These are phyloP conservation scores for Peromyscus attwateri DNA, from an alignment of 2,797 vertebrate species.

Conservation along the genomic window DNA sequence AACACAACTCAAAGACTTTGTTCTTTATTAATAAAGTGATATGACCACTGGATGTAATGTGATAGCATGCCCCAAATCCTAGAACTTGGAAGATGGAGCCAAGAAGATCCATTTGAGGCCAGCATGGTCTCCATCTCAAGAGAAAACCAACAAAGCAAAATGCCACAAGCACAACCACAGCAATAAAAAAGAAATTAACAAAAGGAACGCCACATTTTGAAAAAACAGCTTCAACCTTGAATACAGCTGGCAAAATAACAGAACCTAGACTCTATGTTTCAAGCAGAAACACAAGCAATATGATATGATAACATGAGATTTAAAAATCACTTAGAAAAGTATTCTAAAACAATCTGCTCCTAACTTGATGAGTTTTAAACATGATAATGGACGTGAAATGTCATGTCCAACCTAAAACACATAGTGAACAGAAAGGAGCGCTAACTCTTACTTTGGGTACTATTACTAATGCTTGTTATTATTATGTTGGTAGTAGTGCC, in stretches of 20 bases:
- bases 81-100: not conserved
- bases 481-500: not conserved
- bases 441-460: not conserved
- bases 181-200: not conserved
- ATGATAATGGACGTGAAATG: not conserved
- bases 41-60: not conserved
- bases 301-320: not conserved
- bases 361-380: not conserved
- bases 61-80: not conserved
- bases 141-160: not conserved
- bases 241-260: not conserved
- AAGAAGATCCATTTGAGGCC: not conserved
- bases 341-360: slow-evolving; percentile 2
- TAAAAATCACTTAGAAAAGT: slow-evolving; percentile 35
- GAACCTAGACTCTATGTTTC: not conserved
- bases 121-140: not conserved
- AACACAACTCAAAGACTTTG: not conserved
- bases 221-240: not conserved
- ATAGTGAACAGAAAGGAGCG: not conserved
- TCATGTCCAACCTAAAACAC: not conserved
- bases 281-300: not conserved
- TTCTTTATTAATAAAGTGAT: slow-evolving; percentile 45
- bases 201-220: not conserved
- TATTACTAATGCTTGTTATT: not conserved
- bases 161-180: not conserved